Evolutionary conservation across 2,113 vertebrate genomes (phyloP).

Genomic region (Tapirus terrestris): DNA sequence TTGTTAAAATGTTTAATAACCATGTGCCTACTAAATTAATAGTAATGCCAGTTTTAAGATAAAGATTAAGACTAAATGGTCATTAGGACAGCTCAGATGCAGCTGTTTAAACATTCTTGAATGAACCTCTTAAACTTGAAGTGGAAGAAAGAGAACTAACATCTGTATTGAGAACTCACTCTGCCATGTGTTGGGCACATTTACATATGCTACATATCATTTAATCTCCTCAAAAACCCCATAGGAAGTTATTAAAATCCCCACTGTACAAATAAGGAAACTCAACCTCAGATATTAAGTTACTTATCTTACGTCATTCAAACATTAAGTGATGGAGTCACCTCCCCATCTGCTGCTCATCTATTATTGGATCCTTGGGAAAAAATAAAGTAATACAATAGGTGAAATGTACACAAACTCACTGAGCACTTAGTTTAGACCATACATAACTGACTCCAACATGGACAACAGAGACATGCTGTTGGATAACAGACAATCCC

Average conservation of each 20-base stretch:
- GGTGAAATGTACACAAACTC: not conserved
- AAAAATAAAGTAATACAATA: not conserved
- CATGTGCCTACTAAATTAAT: not conserved
- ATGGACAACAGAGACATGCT: not conserved
- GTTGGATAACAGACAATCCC: not conserved
- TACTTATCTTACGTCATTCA: not conserved
- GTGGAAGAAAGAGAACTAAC: not conserved
- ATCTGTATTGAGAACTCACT: not conserved
- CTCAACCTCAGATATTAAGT: not conserved
- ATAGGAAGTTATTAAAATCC: not conserved
- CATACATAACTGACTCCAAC: not conserved
- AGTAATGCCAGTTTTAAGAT: not conserved
- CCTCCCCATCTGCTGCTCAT: not conserved
- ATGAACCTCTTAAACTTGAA: not conserved
- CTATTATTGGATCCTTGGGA: not conserved
- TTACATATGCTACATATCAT: not conserved
- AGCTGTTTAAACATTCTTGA: not conserved
- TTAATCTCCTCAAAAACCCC: not conserved
- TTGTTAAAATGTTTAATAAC: conserved; percentile 20
- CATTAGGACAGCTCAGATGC: not conserved
- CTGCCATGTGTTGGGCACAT: not conserved
- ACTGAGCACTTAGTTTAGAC: not conserved
- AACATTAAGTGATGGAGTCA: not conserved
- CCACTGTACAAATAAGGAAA: not conserved
- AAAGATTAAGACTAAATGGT: not conserved